phyloP scores from a whole-genome alignment of 2,797 vertebrate genomes.

The Trachurus trachurus region DNA sequence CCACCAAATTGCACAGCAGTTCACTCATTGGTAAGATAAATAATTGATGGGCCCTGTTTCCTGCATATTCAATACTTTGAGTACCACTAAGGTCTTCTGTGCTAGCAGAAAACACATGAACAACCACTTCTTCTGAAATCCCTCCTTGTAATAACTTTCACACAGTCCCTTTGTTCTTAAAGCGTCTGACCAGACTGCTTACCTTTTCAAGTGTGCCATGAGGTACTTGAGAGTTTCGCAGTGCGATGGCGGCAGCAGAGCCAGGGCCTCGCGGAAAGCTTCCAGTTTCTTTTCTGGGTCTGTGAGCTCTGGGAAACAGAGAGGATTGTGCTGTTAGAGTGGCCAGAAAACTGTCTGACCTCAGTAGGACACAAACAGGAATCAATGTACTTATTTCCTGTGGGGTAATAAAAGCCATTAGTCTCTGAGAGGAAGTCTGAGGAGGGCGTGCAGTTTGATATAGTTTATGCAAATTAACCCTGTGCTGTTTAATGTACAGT shows the following conservation, averaged over 20 bases:
- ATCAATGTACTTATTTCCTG: slow-evolving; percentile 44
- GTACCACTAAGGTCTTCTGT: not conserved
- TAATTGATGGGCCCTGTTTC: not conserved
- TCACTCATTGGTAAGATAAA: not conserved
- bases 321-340: slow-evolving; percentile 38
- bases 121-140: not conserved
- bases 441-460: not conserved
- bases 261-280: slow-evolving; percentile 93
- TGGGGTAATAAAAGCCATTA: slow-evolving; percentile 53
- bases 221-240: slow-evolving; percentile 96
- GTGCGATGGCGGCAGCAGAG: slow-evolving; percentile 94
- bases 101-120: too few relatives aligned
- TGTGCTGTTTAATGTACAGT: not conserved
- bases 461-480: slow-evolving; percentile 23
- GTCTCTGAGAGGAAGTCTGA: slow-evolving; percentile 29
- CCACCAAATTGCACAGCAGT: not conserved
- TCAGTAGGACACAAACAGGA: slow-evolving; percentile 29
- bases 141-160: not conserved
- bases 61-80: not conserved
- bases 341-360: slow-evolving; percentile 24
- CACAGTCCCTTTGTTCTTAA: not conserved
- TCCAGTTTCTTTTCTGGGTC: slow-evolving; percentile 95
- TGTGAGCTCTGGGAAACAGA: slow-evolving; percentile 87
- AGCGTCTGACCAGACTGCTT: slow-evolving; percentile 42
- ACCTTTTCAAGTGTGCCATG: slow-evolving; percentile 98